These are phyloP conservation scores for Jaculus jaculus DNA, from an alignment of 2,113 vertebrate genomes.

Conservation along the genomic window DNA sequence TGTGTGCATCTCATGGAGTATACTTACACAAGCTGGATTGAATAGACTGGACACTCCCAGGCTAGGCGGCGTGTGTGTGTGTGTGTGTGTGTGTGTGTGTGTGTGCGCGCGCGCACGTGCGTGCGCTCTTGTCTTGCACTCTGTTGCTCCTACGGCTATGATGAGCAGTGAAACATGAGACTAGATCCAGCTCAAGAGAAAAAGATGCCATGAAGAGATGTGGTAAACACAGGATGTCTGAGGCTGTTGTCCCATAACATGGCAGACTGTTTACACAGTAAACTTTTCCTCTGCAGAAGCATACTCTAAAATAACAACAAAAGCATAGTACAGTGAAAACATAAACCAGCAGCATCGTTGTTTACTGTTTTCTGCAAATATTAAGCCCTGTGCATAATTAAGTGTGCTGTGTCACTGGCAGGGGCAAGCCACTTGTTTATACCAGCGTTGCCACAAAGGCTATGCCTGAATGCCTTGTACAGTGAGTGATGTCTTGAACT, in stretches of 20 bases:
- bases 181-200: not conserved
- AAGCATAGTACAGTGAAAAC: not conserved
- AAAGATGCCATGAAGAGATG: not conserved
- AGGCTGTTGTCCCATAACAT: not conserved
- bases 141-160: not conserved
- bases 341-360: not conserved
- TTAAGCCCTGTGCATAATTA: not conserved
- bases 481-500: not conserved
- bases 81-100: no score
- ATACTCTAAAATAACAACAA: not conserved
- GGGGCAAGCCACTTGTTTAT: not conserved
- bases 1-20: not conserved
- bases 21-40: not conserved
- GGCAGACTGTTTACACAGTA: not conserved
- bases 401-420: no score
- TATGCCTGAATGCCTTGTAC: not conserved
- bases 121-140: not conserved
- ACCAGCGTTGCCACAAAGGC: not conserved
- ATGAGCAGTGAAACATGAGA: not conserved
- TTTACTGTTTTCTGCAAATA: not conserved
- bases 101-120: not conserved
- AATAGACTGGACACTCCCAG: not conserved
- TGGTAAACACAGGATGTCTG: not conserved
- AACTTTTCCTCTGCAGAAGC: not conserved
- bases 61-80: not conserved